Base-by-base conservation (phyloP, 2,888 invertebrate genomes). In the Polyploca ridens region DNA sequence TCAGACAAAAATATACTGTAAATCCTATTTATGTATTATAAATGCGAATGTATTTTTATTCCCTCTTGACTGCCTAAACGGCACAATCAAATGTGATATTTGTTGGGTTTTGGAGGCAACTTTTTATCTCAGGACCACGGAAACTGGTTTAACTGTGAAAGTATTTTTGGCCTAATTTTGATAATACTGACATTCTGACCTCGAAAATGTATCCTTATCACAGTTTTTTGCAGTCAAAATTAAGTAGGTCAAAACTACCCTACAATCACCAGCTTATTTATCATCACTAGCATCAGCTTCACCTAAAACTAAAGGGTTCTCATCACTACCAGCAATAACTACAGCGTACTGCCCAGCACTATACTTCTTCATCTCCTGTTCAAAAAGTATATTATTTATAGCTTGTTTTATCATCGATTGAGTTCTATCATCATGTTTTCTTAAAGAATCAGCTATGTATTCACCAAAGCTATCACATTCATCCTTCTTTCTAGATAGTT, bases 301-400 rank as follows among this genome's bases (percentile, higher is more conserved):
- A 46, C 46, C 46, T 54, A 54, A 54, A 54, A 19, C 54, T 54
- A 54, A 19, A 0, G 91, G 91, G 58, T 92, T 92, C 63, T 89
- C 89, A 27, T 90, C 90, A 19, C 90, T 72, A 0, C 77, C 83
- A 1, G 85, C 64, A 6, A 88, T 68, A 0, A 88, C 80, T 0
- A 89, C 84, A 0, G 85, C 79, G 44, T 88, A 90, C 65, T 87
- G 87, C 2, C 79, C 77, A 3, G 74, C 66, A 58, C 69, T 78
- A 44, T 90, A 94, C 63, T 89, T 91, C 73, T 91, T 91, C 93
- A 93, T 93, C 69, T 93, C 93, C 63, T 92, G 92, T 65, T 93
- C 93, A 69, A 92, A 93, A 14, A 93, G 66, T 58, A 93, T 92
- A 65, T 93, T 93, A 63, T 93, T 93, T 3, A 94, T 93, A 0